These are phyloP conservation scores for Tinea semifulvella DNA, from an alignment of 2,888 invertebrate species.

Conservation along the genomic window DNA sequence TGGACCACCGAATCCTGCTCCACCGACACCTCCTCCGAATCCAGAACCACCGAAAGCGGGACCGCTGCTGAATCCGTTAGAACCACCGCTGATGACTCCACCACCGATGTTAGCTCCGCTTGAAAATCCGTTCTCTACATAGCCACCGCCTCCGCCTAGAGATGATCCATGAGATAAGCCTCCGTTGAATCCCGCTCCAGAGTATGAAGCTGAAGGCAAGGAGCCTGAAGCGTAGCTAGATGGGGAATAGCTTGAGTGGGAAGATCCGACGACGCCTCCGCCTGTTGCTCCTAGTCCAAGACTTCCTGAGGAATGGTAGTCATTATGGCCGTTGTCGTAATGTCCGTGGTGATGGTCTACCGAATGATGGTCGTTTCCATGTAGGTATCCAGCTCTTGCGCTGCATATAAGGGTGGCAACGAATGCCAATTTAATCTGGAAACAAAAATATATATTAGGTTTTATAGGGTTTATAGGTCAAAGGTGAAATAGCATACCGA, in stretches of 20 bases:
- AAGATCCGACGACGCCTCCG: not conserved
- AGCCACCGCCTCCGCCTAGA: conserved; percentile 15
- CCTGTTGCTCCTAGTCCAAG: not conserved
- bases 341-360: conserved; percentile 28
- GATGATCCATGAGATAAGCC: conserved; percentile 19
- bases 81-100: conserved; percentile 16
- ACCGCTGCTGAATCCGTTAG: conserved; percentile 1
- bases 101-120: conserved; percentile 20
- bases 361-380: conserved; percentile 29
- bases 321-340: conserved; percentile 21
- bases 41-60: conserved; percentile 1
- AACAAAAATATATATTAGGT: conserved; percentile 24
- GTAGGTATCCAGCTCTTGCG: conserved; percentile 41
- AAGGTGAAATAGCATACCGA: too few species aligned
- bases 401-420: conserved; percentile 53
- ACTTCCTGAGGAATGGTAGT: not conserved
- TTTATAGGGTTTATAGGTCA: too few species aligned
- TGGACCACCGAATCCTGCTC: conserved; percentile 17
- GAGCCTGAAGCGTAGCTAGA: conserved; percentile 54
- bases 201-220: conserved; percentile 47
- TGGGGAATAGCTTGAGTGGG: conserved; percentile 42
- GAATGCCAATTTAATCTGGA: conserved; percentile 51
- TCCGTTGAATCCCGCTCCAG: conserved; percentile 27
- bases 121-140: conserved; percentile 20
- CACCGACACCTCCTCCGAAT: conserved; percentile 18